phyloP scores from a whole-genome alignment of 1,140 invertebrate species.

The Drosophila arizonae region DNA sequence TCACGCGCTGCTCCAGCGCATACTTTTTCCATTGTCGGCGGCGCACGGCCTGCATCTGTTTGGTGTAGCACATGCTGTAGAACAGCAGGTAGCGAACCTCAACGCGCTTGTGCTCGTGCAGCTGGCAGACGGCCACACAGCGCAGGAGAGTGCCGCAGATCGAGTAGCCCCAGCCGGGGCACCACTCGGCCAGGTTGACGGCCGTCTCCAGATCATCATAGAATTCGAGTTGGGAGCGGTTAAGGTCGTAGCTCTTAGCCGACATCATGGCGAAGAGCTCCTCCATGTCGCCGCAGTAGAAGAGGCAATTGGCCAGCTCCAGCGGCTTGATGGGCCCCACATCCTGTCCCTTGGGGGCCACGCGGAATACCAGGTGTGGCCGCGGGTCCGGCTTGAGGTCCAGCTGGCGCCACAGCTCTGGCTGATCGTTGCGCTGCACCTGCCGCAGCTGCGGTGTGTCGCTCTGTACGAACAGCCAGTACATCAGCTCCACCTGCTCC shows the following conservation, averaged over 20 bases:
- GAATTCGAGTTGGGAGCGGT: neutral
- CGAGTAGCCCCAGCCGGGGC: slow-evolving; percentile 21
- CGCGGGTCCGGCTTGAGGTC: neutral
- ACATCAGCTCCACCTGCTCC: slow-evolving; percentile 7
- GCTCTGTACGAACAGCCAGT: slow-evolving; percentile 31
- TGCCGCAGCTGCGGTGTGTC: slow-evolving; percentile 3
- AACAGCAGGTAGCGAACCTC: slow-evolving; percentile 19
- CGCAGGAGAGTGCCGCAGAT: slow-evolving; percentile 24
- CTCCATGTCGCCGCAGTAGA: slow-evolving; percentile 22
- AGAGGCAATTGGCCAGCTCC: neutral
- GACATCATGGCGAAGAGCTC: slow-evolving; percentile 11
- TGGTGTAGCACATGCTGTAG: slow-evolving; percentile 1
- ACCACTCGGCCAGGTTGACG: slow-evolving; percentile 6
- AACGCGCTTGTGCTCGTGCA: neutral
- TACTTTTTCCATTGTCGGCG: slow-evolving; percentile 2
- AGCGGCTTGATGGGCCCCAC: neutral
- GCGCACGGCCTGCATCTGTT: slow-evolving; percentile 5
- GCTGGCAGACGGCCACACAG: slow-evolving; percentile 27
- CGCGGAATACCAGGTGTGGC: slow-evolving; percentile 11
- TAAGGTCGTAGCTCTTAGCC: neutral
- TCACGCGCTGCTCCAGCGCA: neutral
- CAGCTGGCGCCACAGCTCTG: slow-evolving; percentile 14
- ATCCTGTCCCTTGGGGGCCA: neutral
- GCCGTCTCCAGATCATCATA: slow-evolving; percentile 13
- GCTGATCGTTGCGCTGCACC: slow-evolving; percentile 1